A percentile compares a stretch with the other conserved stretches of the same genome.
These are phyloP conservation scores for Thymelicus acteon DNA, from an alignment of 2,888 invertebrate species.

Conservation along the genomic window DNA sequence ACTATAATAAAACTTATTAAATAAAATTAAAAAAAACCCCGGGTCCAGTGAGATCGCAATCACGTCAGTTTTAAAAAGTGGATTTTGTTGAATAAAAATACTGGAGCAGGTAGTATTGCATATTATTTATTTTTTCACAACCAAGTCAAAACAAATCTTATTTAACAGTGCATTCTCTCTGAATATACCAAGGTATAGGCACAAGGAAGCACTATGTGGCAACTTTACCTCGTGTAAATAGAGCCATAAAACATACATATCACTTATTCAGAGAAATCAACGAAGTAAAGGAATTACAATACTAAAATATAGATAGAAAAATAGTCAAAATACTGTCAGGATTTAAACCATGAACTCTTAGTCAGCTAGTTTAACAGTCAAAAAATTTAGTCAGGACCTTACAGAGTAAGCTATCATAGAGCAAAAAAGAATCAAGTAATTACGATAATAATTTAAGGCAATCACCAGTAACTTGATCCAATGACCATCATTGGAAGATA, in stretches of 20 bases:
- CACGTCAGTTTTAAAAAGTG: too few species aligned
- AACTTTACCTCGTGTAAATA: conserved; percentile 69
- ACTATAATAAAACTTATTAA: too few species aligned
- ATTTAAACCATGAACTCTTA: conserved; percentile 30
- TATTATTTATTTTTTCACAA: neutral
- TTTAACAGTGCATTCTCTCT: conserved; percentile 68
- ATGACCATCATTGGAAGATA: too few species aligned
- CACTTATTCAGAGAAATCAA: conserved; percentile 41
- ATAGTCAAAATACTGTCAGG: conserved; percentile 22
- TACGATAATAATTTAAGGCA: too few species aligned
- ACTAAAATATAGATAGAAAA: too few species aligned
- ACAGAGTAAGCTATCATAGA: too few species aligned
- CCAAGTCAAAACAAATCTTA: neutral
- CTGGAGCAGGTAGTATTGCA: neutral
- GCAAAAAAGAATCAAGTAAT: too few species aligned
- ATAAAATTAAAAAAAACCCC: too few species aligned
- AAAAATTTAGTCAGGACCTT: conserved; percentile 22
- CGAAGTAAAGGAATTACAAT: conserved; percentile 8
- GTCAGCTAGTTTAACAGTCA: conserved; percentile 35
- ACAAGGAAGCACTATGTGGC: conserved; percentile 73
- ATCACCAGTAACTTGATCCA: too few species aligned
- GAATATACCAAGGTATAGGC: conserved; percentile 75
- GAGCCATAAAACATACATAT: conserved; percentile 43
- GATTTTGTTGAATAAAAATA: neutral
- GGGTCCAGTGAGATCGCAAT: too few species aligned